Evolutionary conservation across 2,113 vertebrate genomes (phyloP).

Genomic region (Coturnix japonica): DNA sequence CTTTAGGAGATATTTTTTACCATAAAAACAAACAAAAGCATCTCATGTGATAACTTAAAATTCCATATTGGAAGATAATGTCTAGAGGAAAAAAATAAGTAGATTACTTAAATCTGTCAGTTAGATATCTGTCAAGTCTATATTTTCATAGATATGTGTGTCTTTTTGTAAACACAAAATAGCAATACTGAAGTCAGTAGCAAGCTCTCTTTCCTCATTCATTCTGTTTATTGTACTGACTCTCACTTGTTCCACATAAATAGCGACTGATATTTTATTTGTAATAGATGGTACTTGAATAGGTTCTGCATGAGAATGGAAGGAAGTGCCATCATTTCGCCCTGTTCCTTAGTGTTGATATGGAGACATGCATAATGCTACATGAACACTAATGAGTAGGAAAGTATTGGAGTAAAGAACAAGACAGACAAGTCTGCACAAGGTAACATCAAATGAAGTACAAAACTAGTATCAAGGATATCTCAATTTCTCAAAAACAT

Average conservation of each 20-base stretch:
- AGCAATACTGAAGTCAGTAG: neutral
- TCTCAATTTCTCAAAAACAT: neutral
- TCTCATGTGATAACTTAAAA: neutral
- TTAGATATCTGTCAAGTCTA: neutral
- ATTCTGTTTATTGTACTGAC: neutral
- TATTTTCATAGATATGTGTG: neutral
- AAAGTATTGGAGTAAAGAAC: neutral
- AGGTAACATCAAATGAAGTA: neutral
- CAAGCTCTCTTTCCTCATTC: neutral
- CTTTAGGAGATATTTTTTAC: neutral
- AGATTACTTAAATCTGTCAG: neutral
- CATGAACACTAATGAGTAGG: neutral
- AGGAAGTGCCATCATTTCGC: neutral
- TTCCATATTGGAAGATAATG: neutral
- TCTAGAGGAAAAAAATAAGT: neutral
- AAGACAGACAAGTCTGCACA: neutral
- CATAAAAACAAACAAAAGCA: neutral
- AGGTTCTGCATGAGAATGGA: rapidly evolving
- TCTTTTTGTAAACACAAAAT: neutral
- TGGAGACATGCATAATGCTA: neutral
- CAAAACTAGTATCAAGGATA: neutral
- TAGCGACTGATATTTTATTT: rapidly evolving
- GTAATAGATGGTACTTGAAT: neutral
- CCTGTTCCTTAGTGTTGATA: neutral
- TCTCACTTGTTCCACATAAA: neutral